These are phyloP conservation scores for Hypanus sabinus DNA, from an alignment of 2,113 vertebrate genomes.

Conservation along the genomic window DNA sequence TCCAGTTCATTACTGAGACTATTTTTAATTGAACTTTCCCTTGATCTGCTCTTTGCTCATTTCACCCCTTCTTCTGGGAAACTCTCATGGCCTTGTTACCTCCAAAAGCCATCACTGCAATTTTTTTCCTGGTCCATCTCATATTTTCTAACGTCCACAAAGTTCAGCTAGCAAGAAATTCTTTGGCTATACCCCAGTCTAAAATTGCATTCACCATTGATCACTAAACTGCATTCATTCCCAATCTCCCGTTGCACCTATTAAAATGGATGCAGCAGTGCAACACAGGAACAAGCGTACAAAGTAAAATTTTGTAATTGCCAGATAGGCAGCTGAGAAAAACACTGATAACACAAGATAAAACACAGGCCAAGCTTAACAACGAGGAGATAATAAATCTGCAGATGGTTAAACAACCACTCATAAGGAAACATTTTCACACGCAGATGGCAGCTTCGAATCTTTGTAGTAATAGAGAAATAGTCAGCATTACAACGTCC, in stretches of 20 bases:
- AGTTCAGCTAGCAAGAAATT: background rate
- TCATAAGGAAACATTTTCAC: too few species aligned
- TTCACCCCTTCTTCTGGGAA: background rate
- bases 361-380: too few species aligned
- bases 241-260: background rate
- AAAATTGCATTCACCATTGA: background rate
- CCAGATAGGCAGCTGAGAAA: too few species aligned
- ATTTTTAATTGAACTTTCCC: too few species aligned
- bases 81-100: background rate
- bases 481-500: too few species aligned
- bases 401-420: too few species aligned
- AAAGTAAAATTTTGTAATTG: too few species aligned
- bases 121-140: background rate
- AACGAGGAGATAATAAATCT: too few species aligned
- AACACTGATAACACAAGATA: too few species aligned
- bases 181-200: background rate
- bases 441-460: too few species aligned
- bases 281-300: background rate
- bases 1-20: too few species aligned
- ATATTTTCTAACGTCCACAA: background rate
- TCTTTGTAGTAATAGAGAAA: too few species aligned
- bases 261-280: background rate
- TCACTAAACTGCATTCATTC: background rate
- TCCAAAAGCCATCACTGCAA: background rate
- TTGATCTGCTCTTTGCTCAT: background rate